phyloP scores from a whole-genome alignment of 2,888 invertebrate genomes.

The Phyllotreta striolata region DNA sequence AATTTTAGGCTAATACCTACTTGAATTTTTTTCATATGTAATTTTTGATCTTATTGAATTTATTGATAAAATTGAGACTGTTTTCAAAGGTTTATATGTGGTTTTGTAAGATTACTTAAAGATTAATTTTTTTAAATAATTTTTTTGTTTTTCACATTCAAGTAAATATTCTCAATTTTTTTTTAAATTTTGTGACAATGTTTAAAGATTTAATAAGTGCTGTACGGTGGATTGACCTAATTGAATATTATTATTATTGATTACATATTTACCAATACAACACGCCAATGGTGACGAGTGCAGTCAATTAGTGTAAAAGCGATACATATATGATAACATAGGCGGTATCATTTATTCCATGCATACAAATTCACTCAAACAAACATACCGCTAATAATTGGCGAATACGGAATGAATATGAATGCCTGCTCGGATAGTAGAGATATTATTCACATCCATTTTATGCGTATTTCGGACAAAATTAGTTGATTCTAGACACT shows the following conservation, averaged over 20 bases:
- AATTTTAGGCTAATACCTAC: no score
- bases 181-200: no score
- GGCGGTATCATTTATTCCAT: slow-evolving; percentile 60
- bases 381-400: slow-evolving; percentile 62
- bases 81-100: no score
- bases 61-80: no score
- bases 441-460: slow-evolving; percentile 29
- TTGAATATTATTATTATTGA: background rate
- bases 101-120: no score
- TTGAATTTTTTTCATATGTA: no score
- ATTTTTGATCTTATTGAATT: no score
- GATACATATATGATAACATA: slow-evolving; percentile 52
- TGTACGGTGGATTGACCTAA: no score
- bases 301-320: slow-evolving; percentile 55
- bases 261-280: background rate
- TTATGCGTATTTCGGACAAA: slow-evolving; percentile 47
- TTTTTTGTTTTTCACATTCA: no score
- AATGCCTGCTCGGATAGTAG: slow-evolving; percentile 39
- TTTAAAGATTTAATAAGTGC: no score
- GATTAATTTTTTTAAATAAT: no score
- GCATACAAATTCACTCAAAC: slow-evolving; percentile 61
- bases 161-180: no score
- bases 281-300: slow-evolving; percentile 45
- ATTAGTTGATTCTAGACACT: slow-evolving; percentile 44
- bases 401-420: slow-evolving; percentile 50